Evolutionary conservation across 2,797 vertebrate species (phyloP), one percentile per base, ranked within the genome.

Genomic region (Acanthopagrus latus): DNA sequence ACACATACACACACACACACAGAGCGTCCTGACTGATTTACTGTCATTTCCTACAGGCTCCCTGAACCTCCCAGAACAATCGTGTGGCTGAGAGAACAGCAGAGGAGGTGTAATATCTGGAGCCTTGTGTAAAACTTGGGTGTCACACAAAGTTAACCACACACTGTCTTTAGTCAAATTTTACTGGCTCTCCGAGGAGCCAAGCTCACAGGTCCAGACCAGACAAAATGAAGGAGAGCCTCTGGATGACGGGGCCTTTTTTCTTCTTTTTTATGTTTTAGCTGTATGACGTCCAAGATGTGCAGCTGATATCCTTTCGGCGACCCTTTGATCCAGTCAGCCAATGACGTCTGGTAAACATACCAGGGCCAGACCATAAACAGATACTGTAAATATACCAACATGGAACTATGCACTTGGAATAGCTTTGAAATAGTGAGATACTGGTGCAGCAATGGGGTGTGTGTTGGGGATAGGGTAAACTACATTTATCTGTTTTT

Each of bases 1-100:
- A 70, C 29, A 63, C 27, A 50, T 27, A 52, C 44, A 64, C 51
- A 27, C 27, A 48, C 58, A 56, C 14, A 41, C 5, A 46, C 29
- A 51, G 20, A 54, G 58, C 60, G 71, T 77, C 76, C 64, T 23
- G 52, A 58, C 47, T 69, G 81, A 86, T 88, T 87, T 81, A 84
- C 81, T 70, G 48, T 76, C 27, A 11, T 58, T 82, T 78, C 60
- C 71, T 72, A 50, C 17, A 62, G 50, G 65, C 44, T 69, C 55
- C 20, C 44, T 46, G 29, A 80, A 59, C 25, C 71, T 69, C 51
- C 60, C 71, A 54, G 46, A 66, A 66, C 69, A 48, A 33, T 59
- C 9, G 17, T 76, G 44, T 60, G 59, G 18, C 48, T 51, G 64
- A 59, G 21, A 44, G 50, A 56, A 56, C 67, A 77, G 33, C 64